phyloP scores from a whole-genome alignment of 2,113 vertebrate species.

The Passer domesticus region DNA sequence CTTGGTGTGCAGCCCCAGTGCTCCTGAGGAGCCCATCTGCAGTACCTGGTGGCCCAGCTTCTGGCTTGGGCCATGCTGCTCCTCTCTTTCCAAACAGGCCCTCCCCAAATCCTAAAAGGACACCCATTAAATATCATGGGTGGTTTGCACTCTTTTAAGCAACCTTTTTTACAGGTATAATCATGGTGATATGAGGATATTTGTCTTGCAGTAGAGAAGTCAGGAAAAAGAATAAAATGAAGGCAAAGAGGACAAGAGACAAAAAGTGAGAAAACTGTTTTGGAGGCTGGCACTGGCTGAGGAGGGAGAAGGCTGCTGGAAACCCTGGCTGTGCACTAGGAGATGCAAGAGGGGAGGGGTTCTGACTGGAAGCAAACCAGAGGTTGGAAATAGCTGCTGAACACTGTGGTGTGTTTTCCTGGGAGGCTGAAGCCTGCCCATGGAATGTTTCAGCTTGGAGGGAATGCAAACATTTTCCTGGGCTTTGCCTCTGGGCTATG shows the following conservation, averaged over 20 bases:
- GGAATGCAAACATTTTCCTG: conserved; percentile 23
- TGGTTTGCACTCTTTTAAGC: neutral
- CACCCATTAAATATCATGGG: neutral
- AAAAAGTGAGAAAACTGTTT: neutral
- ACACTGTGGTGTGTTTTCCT: neutral
- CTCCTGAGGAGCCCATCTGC: neutral
- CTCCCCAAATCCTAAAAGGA: neutral
- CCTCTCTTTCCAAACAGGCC: neutral
- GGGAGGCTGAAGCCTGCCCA: neutral
- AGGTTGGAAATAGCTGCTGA: neutral
- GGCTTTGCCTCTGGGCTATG: neutral
- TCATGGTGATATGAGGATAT: neutral
- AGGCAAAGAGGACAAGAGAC: neutral
- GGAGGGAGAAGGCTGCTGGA: neutral
- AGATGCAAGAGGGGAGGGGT: neutral
- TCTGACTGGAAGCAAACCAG: neutral
- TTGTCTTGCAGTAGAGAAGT: neutral
- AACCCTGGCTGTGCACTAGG: neutral
- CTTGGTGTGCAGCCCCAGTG: neutral
- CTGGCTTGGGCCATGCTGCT: neutral
- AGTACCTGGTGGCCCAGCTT: neutral
- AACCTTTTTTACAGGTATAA: neutral
- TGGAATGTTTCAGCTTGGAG: conserved; percentile 14
- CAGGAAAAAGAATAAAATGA: neutral
- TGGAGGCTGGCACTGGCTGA: neutral